Conservation (phyloP, 1,140 invertebrate species). For the Holotrichia oblita region DNA sequence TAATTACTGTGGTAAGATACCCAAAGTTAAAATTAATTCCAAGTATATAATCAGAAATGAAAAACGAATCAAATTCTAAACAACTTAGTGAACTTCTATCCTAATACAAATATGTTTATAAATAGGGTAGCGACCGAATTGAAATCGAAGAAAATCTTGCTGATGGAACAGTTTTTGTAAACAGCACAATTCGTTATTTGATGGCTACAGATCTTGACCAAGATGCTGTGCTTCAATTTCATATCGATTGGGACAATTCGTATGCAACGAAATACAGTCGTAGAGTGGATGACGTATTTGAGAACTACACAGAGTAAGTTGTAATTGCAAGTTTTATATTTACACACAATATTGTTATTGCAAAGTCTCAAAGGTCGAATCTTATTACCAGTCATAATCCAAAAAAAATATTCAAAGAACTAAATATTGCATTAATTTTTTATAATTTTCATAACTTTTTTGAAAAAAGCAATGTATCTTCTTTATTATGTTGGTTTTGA, state of each 20-base stretch:
- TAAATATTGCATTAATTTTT: too few relatives aligned
- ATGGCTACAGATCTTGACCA: conserved; percentile 8
- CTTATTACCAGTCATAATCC: not conserved
- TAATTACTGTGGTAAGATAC: conserved; percentile 59
- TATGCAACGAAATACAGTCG: conserved; percentile 13
- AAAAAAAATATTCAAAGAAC: not conserved
- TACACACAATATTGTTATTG: not conserved
- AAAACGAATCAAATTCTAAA: too few relatives aligned
- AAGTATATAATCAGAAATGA: too few relatives aligned
- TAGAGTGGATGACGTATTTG: not conserved
- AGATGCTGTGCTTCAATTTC: not conserved
- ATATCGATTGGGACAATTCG: not conserved
- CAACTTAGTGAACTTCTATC: not conserved
- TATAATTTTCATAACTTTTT: too few relatives aligned
- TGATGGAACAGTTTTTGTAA: not conserved
- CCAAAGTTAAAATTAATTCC: not conserved
- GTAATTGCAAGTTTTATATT: not conserved
- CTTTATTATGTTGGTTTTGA: too few relatives aligned
- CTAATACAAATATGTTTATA: not conserved
- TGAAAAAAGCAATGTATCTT: too few relatives aligned
- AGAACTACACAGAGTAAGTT: not conserved
- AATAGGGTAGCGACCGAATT: not conserved
- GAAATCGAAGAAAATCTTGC: not conserved
- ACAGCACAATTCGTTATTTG: not conserved
- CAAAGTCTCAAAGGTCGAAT: not conserved